Percentiles rank a stretch among this genome's conserved stretches.
These are phyloP conservation scores for Limnephilus lunatus DNA, from an alignment of 2,888 invertebrate genomes.

Conservation along the genomic window DNA sequence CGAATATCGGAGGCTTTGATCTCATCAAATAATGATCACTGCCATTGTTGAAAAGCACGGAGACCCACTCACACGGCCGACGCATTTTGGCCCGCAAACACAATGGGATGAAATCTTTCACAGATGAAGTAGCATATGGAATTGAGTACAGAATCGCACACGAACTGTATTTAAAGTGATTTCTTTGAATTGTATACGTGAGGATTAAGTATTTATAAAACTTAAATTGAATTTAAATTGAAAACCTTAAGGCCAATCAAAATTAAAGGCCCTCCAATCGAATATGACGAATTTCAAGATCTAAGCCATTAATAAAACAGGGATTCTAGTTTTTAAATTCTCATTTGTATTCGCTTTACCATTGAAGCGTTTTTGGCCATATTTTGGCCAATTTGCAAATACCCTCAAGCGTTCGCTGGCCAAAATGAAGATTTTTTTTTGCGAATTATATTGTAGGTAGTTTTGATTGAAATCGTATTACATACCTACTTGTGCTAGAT, in stretches of 20 bases:
- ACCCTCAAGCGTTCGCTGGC: too few species aligned
- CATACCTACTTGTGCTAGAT: too few species aligned
- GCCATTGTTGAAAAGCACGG: slow-evolving; percentile 29
- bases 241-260: not conserved
- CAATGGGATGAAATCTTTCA: slow-evolving; percentile 38
- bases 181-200: not conserved
- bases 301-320: too few species aligned
- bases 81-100: slow-evolving; percentile 24
- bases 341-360: too few species aligned
- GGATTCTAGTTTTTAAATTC: too few species aligned
- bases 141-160: not conserved
- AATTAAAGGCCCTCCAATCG: not conserved
- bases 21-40: slow-evolving; percentile 32
- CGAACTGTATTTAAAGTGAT: not conserved
- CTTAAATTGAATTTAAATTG: not conserved
- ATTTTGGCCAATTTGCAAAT: too few species aligned
- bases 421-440: too few species aligned
- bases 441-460: too few species aligned
- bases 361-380: too few species aligned
- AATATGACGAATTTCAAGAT: not conserved
- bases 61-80: slow-evolving; percentile 15
- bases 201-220: not conserved
- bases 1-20: slow-evolving; percentile 13
- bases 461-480: too few species aligned
- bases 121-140: slow-evolving; percentile 12